phyloP scores from a whole-genome alignment of 1,140 invertebrate genomes.

The Teleogryllus occipitalis region DNA sequence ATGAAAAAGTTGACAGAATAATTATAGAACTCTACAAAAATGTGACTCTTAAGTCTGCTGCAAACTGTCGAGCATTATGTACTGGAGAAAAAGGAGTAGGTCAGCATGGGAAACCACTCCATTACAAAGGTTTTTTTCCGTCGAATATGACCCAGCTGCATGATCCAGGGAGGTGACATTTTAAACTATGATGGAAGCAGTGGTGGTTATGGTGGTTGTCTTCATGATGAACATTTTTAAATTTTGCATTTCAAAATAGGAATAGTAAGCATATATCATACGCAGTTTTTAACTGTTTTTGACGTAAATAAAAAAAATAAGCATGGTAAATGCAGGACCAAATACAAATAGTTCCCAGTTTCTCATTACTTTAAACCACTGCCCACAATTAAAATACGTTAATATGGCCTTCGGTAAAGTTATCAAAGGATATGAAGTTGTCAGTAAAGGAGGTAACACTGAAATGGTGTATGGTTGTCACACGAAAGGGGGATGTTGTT shows the following conservation, averaged over 20 bases:
- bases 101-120: constrained; percentile 54
- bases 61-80: constrained; percentile 85
- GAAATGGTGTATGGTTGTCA: constrained; percentile 47
- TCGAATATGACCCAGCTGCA: constrained; percentile 64
- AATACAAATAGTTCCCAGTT: constrained; percentile 92
- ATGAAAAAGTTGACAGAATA: constrained; percentile 74
- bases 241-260: constrained; percentile 55
- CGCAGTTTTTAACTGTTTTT: constrained; percentile 49
- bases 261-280: constrained; percentile 40
- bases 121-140: constrained; percentile 72
- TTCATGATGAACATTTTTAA: constrained; percentile 84
- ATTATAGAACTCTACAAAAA: constrained; percentile 74
- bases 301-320: constrained; percentile 60
- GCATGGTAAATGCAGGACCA: constrained; percentile 85
- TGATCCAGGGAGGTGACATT: constrained; percentile 80
- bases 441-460: constrained; percentile 55
- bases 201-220: constrained; percentile 81
- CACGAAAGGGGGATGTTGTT: constrained; percentile 39
- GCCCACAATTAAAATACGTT: constrained; percentile 75
- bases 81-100: constrained; percentile 78
- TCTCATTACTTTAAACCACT: constrained; percentile 79
- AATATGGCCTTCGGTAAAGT: constrained; percentile 88
- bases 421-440: constrained; percentile 57
- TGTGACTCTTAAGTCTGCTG: constrained; percentile 79
- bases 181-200: constrained; percentile 72